These are phyloP conservation scores for Sphaeramia orbicularis DNA, from an alignment of 2,797 vertebrate genomes.

Conservation along the genomic window DNA sequence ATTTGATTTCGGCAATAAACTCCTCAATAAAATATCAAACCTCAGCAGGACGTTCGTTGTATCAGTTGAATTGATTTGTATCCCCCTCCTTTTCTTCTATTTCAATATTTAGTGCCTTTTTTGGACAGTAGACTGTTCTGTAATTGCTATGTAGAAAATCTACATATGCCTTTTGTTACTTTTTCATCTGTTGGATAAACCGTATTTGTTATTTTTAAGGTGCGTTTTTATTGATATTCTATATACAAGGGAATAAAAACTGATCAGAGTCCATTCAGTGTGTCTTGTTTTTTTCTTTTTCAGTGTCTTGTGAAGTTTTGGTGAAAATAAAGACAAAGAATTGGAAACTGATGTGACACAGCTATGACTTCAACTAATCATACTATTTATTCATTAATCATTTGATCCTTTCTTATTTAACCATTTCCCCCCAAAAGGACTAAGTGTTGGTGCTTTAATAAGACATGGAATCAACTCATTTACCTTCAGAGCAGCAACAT, in stretches of 20 bases:
- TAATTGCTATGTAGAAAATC: constrained; percentile 94
- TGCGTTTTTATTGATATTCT: constrained; percentile 99
- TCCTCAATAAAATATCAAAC: constrained; percentile 68
- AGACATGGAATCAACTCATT: no score
- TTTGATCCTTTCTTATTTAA: no score
- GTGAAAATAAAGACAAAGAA: no score
- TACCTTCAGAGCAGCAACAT: no score
- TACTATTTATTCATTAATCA: no score
- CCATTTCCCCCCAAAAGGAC: no score
- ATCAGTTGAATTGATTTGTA: constrained; percentile 75
- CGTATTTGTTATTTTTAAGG: constrained; percentile 94
- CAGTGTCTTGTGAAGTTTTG: background rate
- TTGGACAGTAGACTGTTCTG: constrained; percentile 99
- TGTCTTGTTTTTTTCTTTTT: constrained; percentile 9
- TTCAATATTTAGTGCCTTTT: constrained; percentile 99
- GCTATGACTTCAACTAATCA: no score
- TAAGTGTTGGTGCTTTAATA: no score
- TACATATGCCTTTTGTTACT: constrained; percentile 99
- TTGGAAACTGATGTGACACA: no score
- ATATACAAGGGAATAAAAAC: constrained; percentile 98
- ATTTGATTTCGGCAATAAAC: constrained; percentile 69
- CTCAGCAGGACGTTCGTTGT: constrained; percentile 77
- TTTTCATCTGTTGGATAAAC: constrained; percentile 90
- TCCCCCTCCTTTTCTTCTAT: constrained; percentile 89
- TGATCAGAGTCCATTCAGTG: constrained; percentile 70